Base-by-base conservation (phyloP, 2,888 invertebrate species). In the Colletes collaris region DNA sequence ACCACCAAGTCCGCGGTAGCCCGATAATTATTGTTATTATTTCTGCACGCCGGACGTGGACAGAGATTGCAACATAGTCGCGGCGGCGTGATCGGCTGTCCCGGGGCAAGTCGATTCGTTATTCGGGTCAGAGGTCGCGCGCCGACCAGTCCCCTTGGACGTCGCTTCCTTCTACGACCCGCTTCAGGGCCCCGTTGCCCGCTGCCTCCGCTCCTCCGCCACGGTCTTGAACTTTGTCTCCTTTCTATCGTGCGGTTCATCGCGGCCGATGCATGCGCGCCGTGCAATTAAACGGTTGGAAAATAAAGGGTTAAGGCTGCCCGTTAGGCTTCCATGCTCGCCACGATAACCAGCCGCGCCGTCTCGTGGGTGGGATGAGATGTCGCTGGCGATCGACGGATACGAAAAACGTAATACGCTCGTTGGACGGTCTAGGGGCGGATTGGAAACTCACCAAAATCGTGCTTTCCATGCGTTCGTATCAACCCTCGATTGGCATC, bases 11-110 rank as follows among this genome's bases (percentile, higher is more conserved):
- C 35, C 11, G 68, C 79, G 83, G 86, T 84, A 80, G 86, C 80
- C 19, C 71, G 52, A 64, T 85, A 86, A 86, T 85, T 83, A 85
- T 85, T 78, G 80, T 85, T 86, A 85, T 86, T 85, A 85, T 83
- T 83, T 71, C 76, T 37, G 40, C 60, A 64, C 76, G 73, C 55
- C 50, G 62, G 46, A 72, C 67, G 59, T 59, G 46, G 16, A 16
- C 46, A 56, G 37, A 46, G 75, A 81, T 84, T 69, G 75, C 83
- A 85, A 80, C 80, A 83, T 77, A 85, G 83, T 85, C 69, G 49
- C 13, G 53, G 67, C 68, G 68, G 68, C 83, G 75, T 56, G 72
- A 62, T 62, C 50, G 60, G 44, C 56, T 49, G 68, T 70, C 83
- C 68, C 69, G 66, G 72, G 63, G 49, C 56, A 66, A 76, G 83